Percentiles rank a stretch among this genome's conserved stretches.
These are phyloP conservation scores for Acronicta psi DNA, from an alignment of 2,888 invertebrate genomes.

Conservation along the genomic window DNA sequence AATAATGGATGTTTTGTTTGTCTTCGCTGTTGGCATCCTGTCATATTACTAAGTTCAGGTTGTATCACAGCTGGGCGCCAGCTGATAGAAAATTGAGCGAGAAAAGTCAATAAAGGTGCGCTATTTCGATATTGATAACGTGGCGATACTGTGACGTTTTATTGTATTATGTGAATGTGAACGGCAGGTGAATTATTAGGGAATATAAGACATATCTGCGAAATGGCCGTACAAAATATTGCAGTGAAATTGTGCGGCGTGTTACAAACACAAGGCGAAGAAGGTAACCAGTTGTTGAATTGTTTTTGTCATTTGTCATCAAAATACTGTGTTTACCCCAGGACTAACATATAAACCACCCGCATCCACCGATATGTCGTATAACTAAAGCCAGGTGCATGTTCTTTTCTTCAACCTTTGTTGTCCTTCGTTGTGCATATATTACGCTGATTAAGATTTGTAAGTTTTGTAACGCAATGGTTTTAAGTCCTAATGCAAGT, in stretches of 20 bases:
- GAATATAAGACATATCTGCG: conserved; percentile 61
- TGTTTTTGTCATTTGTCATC: conserved; percentile 35
- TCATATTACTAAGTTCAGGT: conserved; percentile 71
- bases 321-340: conserved; percentile 5
- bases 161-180: conserved; percentile 61
- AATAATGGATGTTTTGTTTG: conserved; percentile 45
- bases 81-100: conserved; percentile 85
- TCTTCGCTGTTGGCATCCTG: conserved; percentile 65
- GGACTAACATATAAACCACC: no score
- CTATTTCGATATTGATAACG: conserved; percentile 69
- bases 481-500: conserved; percentile 2
- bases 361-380: not conserved
- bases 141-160: conserved; percentile 61
- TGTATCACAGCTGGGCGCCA: conserved; percentile 85
- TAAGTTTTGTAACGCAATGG: conserved; percentile 1
- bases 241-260: conserved; percentile 89
- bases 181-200: conserved; percentile 61
- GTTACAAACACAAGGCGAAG: conserved; percentile 82
- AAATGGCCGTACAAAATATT: conserved; percentile 86
- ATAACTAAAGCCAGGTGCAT: not conserved
- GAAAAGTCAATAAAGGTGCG: conserved; percentile 81
- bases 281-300: conserved; percentile 75
- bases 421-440: not conserved
- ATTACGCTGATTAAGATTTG: conserved; percentile 14
- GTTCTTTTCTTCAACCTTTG: not conserved